phyloP scores from a whole-genome alignment of 2,113 vertebrate species.

The Sander lucioperca region DNA sequence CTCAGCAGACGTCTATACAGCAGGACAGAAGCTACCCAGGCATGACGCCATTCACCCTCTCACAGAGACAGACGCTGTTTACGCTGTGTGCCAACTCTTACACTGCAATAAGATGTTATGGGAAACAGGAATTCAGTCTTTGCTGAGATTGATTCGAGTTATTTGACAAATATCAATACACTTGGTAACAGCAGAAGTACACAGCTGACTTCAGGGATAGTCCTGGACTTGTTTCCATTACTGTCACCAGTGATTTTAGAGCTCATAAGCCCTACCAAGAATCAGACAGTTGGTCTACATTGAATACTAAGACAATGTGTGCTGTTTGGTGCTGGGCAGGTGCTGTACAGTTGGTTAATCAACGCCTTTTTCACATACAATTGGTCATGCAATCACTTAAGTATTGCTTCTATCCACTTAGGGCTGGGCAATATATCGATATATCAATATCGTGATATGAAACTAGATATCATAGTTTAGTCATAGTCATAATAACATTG shows the following conservation, averaged over 20 bases:
- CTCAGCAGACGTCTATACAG: slow-evolving; percentile 48
- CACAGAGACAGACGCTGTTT: slow-evolving; percentile 9
- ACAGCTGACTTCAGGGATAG: not conserved
- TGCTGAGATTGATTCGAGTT: not conserved
- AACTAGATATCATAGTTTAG: no score
- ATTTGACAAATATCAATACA: not conserved
- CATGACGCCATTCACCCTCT: slow-evolving; percentile 23
- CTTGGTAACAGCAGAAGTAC: not conserved
- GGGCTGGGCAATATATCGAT: no score
- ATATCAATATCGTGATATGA: no score
- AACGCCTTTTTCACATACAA: not conserved
- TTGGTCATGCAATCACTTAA: not conserved
- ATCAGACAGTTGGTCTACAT: not conserved
- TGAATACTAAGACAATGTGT: not conserved
- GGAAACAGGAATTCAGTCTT: not conserved
- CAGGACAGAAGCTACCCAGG: slow-evolving; percentile 31
- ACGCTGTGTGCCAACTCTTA: not conserved
- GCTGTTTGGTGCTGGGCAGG: not conserved
- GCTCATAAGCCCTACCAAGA: not conserved
- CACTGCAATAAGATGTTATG: not conserved
- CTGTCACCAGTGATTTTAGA: not conserved
- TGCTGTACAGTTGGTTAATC: not conserved
- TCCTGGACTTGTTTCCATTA: not conserved
- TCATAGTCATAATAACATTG: no score
- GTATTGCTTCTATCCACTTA: not conserved